phyloP scores from a whole-genome alignment of 2,797 vertebrate species.

The Premnoplex brunnescens region DNA sequence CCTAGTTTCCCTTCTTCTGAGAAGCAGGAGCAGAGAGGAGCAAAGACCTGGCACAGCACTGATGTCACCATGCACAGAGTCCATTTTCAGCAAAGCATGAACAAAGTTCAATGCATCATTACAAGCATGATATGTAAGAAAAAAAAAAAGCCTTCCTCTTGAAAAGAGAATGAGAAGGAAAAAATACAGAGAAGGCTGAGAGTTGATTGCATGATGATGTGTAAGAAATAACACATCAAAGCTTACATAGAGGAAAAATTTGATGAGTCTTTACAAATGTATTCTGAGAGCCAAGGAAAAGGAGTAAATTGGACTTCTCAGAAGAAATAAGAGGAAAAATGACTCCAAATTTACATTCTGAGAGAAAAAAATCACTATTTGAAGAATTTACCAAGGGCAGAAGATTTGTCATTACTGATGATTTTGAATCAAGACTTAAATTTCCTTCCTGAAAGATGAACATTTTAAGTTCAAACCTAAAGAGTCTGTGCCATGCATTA shows the following conservation, averaged over 20 bases:
- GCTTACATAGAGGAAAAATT: background rate
- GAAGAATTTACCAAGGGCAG: background rate
- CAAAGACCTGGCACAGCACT: background rate
- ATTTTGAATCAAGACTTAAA: background rate
- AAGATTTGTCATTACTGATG: background rate
- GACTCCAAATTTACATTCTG: background rate
- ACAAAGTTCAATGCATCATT: background rate
- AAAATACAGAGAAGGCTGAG: background rate
- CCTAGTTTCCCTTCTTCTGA: background rate
- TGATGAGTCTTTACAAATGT: background rate
- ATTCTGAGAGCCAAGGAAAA: background rate
- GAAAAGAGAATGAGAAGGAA: background rate
- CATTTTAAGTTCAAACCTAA: background rate
- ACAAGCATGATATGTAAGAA: background rate
- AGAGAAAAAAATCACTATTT: background rate
- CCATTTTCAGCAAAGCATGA: background rate
- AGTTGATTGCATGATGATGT: fast-evolving
- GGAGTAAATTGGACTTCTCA: background rate
- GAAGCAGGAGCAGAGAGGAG: background rate
- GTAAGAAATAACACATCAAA: background rate
- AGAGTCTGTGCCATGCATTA: background rate
- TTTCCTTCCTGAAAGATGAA: background rate
- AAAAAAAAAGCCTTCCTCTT: background rate
- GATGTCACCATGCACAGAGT: background rate
- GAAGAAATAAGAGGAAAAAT: background rate